phyloP scores from a whole-genome alignment of 2,113 vertebrate genomes.

The Pelecanus crispus region DNA sequence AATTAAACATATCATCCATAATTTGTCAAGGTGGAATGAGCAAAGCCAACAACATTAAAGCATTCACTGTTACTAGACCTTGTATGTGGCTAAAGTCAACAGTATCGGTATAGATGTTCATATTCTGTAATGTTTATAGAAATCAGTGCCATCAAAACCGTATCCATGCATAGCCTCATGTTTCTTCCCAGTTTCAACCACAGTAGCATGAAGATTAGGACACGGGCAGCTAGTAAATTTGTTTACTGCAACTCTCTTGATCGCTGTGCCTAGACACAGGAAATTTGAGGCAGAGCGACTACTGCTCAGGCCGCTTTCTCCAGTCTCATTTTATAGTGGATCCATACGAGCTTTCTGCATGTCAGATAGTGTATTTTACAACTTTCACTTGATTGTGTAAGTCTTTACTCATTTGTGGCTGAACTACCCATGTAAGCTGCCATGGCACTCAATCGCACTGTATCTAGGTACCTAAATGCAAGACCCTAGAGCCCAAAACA shows the following conservation, averaged over 20 bases:
- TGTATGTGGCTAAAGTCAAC: slow-evolving; percentile 45
- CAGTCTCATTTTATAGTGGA: background rate
- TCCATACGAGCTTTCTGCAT: background rate
- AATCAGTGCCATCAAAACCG: slow-evolving; percentile 8
- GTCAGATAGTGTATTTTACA: background rate
- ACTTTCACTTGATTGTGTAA: background rate
- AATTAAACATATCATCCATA: slow-evolving; percentile 63
- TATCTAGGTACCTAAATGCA: background rate
- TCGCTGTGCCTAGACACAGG: background rate
- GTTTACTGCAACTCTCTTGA: background rate
- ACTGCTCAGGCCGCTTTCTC: background rate
- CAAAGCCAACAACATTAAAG: slow-evolving; percentile 53
- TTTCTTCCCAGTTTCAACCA: slow-evolving; percentile 26
- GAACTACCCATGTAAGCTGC: background rate
- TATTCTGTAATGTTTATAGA: slow-evolving; percentile 52
- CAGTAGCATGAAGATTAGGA: slow-evolving; percentile 13
- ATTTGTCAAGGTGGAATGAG: slow-evolving; percentile 62
- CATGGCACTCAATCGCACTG: background rate
- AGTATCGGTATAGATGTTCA: slow-evolving; percentile 31
- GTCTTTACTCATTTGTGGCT: background rate
- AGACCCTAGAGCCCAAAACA: background rate
- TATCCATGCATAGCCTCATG: background rate
- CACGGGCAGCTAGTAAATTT: background rate
- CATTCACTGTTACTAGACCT: slow-evolving; percentile 28
- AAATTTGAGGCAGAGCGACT: background rate